These are phyloP conservation scores for Zaprionus inermis DNA, from an alignment of 1,140 invertebrate genomes.

Conservation along the genomic window DNA sequence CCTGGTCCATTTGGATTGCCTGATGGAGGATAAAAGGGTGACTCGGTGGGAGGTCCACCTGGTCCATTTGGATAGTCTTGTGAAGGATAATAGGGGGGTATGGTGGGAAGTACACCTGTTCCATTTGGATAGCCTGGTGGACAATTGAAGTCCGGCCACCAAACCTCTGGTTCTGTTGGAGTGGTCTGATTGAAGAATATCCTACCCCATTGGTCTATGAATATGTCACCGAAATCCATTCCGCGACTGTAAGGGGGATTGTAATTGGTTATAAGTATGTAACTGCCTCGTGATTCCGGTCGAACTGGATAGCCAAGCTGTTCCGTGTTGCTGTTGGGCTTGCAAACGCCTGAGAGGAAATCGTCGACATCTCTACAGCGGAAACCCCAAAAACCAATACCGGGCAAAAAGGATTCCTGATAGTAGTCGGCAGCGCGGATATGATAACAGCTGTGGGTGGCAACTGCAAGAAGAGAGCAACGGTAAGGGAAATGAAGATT, in stretches of 20 bases:
- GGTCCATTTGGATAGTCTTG: no score
- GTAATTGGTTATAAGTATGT: background rate
- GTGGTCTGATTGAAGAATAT: background rate
- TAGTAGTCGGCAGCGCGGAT: constrained; percentile 23
- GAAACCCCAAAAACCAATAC: constrained; percentile 22
- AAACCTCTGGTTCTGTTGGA: background rate
- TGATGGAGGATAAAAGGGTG: no score
- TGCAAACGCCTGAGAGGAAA: background rate
- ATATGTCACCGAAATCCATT: no score
- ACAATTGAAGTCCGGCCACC: no score
- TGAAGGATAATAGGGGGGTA: no score
- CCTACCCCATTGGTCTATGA: background rate
- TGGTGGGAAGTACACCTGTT: no score
- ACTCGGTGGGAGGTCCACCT: no score
- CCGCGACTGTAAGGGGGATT: background rate
- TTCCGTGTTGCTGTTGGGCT: background rate
- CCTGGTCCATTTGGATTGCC: no score
- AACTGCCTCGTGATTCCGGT: background rate
- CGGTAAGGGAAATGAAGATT: background rate
- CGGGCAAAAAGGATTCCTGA: constrained; percentile 25
- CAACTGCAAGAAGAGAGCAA: constrained; percentile 3
- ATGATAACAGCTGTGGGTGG: constrained; percentile 28
- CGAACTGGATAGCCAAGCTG: background rate
- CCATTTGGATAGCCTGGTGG: no score
- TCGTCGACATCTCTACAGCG: constrained; percentile 5